phyloP scores from a whole-genome alignment of 2,113 vertebrate species.

The Apteryx mantelli region DNA sequence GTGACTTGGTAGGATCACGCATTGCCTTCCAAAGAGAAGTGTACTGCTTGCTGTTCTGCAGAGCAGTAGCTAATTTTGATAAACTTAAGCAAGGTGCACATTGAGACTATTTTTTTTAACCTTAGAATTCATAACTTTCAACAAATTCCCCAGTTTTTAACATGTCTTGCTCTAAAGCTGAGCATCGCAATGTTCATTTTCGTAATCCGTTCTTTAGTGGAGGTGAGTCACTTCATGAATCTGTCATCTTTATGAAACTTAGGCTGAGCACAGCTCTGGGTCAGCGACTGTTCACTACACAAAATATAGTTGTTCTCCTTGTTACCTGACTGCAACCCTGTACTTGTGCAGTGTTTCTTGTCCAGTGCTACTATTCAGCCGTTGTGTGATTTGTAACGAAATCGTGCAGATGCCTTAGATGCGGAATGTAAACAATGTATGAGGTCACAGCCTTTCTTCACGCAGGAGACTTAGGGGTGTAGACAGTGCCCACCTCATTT shows the following conservation, averaged over 20 bases:
- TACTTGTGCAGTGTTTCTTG: not conserved
- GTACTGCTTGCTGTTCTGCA: not conserved
- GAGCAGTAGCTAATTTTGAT: not conserved
- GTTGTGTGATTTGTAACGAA: not conserved
- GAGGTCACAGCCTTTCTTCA: not conserved
- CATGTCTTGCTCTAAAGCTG: not conserved
- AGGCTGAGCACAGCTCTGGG: constrained; percentile 5
- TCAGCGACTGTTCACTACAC: not conserved
- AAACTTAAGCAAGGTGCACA: not conserved
- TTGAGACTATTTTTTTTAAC: not conserved
- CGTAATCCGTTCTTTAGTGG: not conserved
- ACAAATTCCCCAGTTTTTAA: not conserved
- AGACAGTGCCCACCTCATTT: not conserved
- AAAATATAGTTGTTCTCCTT: not conserved
- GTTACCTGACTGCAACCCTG: not conserved
- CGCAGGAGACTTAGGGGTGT: not conserved
- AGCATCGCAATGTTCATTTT: not conserved
- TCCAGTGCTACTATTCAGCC: not conserved
- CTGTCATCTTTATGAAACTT: not conserved
- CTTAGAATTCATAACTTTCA: not conserved
- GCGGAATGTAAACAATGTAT: not conserved
- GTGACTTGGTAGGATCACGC: not conserved
- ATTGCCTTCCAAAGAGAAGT: not conserved
- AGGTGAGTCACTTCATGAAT: not conserved
- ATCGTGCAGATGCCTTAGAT: not conserved